Evolutionary conservation across 2,113 vertebrate genomes (phyloP).

Genomic region (Athene cunicularia): DNA sequence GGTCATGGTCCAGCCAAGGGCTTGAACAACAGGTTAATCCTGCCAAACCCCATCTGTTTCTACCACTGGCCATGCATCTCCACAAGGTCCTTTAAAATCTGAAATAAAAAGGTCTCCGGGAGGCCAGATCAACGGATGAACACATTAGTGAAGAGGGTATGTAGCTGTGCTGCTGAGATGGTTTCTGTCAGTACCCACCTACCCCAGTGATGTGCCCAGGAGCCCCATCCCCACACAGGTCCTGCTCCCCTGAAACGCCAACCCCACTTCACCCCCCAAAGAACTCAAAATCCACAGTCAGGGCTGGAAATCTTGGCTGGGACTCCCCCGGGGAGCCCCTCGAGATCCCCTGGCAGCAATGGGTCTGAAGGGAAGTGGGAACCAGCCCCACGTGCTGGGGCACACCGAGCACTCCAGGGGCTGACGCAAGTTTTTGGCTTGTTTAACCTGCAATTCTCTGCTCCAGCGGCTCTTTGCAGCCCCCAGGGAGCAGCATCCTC

Average conservation of each 20-base stretch:
- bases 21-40: not conserved
- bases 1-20: not conserved
- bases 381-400: not conserved
- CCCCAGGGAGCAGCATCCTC: not conserved
- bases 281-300: not conserved
- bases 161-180: too few species aligned
- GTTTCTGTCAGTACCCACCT: not conserved
- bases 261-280: not conserved
- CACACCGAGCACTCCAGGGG: rapidly evolving
- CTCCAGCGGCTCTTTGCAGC: not conserved
- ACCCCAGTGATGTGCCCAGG: not conserved
- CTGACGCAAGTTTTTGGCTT: not conserved
- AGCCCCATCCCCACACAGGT: not conserved
- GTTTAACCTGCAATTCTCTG: not conserved
- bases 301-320: not conserved
- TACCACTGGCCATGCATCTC: not conserved
- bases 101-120: not conserved
- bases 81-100: not conserved
- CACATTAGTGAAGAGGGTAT: too few species aligned
- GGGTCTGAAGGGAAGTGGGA: not conserved
- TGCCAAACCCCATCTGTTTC: not conserved
- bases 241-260: not conserved
- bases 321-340: not conserved
- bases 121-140: not conserved
- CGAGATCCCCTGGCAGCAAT: not conserved